phyloP scores from a whole-genome alignment of 2,888 invertebrate species.

The Crematogaster levior region DNA sequence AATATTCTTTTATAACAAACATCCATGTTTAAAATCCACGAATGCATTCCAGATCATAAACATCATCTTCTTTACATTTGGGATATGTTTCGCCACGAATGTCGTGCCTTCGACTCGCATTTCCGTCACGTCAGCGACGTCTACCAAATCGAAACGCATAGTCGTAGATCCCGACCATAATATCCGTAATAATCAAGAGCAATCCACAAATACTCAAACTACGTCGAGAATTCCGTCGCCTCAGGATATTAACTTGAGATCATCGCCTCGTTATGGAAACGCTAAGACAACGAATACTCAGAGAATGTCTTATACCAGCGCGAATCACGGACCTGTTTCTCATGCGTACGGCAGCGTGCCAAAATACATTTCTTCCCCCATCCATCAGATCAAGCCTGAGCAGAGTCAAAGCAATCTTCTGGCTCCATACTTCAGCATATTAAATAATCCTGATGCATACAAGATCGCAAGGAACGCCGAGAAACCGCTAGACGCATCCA shows the following conservation, averaged over 20 bases:
- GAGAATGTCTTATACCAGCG: not conserved
- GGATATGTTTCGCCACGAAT: conserved; percentile 45
- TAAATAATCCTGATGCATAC: conserved; percentile 56
- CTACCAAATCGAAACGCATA: conserved; percentile 50
- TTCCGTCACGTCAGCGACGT: conserved; percentile 9
- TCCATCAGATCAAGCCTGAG: not conserved
- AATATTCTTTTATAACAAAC: not conserved
- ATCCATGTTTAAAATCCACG: not conserved
- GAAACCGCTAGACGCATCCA: conserved; percentile 17
- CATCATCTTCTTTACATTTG: conserved; percentile 22
- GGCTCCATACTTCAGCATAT: conserved; percentile 44
- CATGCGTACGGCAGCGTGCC: conserved; percentile 23
- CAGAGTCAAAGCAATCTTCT: conserved; percentile 20
- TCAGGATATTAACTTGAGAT: conserved; percentile 20
- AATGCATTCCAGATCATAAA: conserved; percentile 60
- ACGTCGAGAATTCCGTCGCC: not conserved
- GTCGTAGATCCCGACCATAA: conserved; percentile 24
- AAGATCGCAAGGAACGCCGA: conserved; percentile 34
- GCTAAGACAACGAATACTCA: not conserved
- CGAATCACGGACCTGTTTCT: not conserved
- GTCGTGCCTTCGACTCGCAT: not conserved
- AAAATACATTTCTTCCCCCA: conserved; percentile 22
- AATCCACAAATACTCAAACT: not conserved
- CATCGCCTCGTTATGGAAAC: conserved; percentile 22
- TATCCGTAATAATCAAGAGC: conserved; percentile 19